These are phyloP conservation scores for Cryptophagus acutangulus DNA, from an alignment of 2,888 invertebrate genomes.

Conservation along the genomic window DNA sequence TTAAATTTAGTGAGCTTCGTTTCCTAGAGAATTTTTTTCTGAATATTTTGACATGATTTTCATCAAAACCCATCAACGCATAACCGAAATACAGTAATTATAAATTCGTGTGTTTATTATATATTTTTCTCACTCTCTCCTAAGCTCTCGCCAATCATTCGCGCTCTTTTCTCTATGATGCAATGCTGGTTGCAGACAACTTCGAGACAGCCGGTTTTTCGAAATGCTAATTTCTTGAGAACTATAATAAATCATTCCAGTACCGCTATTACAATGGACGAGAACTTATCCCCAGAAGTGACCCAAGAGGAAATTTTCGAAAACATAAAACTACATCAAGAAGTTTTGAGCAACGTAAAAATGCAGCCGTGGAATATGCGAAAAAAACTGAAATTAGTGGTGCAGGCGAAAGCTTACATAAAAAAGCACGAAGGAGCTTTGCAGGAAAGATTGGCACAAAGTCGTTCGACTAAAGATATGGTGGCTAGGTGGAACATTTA, in stretches of 20 bases:
- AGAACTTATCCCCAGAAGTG: conserved; percentile 56
- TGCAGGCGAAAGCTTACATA: conserved; percentile 82
- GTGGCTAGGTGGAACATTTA: conserved; percentile 79
- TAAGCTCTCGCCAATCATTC: no score
- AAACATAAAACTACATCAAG: conserved; percentile 85
- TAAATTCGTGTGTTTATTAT: no score
- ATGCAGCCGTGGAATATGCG: conserved; percentile 80
- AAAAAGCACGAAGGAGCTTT: conserved; percentile 86
- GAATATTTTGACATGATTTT: no score
- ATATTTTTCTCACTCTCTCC: no score
- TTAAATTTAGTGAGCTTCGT: no score
- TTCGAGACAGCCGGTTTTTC: no score
- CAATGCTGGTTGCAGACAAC: no score
- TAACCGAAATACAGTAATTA: no score
- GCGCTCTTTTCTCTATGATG: no score
- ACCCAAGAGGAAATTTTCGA: conserved; percentile 86
- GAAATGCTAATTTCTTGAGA: not conserved
- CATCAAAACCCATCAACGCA: no score
- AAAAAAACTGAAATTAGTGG: conserved; percentile 74
- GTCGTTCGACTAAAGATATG: conserved; percentile 78
- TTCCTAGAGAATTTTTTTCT: no score
- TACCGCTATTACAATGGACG: conserved; percentile 74
- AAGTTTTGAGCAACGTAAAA: conserved; percentile 81
- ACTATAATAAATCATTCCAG: conserved; percentile 45
- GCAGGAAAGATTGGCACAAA: conserved; percentile 84